These are phyloP conservation scores for Meloidogyne exigua DNA, from an alignment of 1,140 invertebrate genomes.

Conservation along the genomic window DNA sequence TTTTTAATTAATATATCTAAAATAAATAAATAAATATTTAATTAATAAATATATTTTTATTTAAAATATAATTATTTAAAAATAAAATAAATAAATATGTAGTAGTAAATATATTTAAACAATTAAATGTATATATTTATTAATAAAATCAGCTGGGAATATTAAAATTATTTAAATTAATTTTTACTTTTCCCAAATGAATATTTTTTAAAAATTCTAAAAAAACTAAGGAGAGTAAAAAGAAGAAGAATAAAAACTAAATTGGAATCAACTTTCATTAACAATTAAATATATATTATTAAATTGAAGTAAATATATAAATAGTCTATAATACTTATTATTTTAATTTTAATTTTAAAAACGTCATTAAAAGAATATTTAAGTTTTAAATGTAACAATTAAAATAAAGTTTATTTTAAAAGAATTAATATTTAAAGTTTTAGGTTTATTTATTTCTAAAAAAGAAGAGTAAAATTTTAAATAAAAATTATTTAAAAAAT, in stretches of 20 bases:
- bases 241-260: not conserved
- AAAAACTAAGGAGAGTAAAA: no score
- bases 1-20: no score
- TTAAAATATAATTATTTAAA: no score
- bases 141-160: no score
- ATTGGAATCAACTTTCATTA: constrained; percentile 4
- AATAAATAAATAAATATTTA: no score
- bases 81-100: no score
- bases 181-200: not conserved
- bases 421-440: not conserved
- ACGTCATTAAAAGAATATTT: not conserved
- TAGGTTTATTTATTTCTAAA: not conserved
- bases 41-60: no score
- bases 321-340: not conserved
- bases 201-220: not conserved
- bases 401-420: not conserved
- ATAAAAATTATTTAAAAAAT: not conserved
- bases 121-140: no score
- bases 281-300: no score
- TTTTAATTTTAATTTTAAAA: not conserved
- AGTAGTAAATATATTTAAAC: no score
- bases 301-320: not conserved
- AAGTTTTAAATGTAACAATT: not conserved
- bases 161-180: no score
- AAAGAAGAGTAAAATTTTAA: not conserved